Base-by-base conservation (phyloP, 2,113 vertebrate genomes). In the Nanorana parkeri region DNA sequence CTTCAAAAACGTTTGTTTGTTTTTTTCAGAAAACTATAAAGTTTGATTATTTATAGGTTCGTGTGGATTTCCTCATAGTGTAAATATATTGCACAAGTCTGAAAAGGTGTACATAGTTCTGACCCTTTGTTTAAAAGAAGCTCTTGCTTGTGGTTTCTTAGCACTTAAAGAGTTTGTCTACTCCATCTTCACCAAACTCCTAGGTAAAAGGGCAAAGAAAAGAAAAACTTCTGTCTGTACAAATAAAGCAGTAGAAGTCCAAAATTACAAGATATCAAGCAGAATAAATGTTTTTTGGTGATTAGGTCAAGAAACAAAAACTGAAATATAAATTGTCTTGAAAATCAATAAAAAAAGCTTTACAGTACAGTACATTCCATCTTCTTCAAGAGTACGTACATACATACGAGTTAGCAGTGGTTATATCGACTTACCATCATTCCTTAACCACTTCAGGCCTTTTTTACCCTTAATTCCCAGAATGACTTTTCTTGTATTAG, bases 81-180 rank as follows among this genome's bases (percentile, higher is more conserved):
- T n/a, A 26, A 17, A 80, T 80, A 51, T 69, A 54, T 36, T 10
- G 26, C 29, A n/a, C 52, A 63, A 21, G 17, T 41, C 56, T 51
- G 51, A 71, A 17, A 71, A 68, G 67, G 41, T 71, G 32, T 24
- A 19, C 11, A 71, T 24, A 67, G 78, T 24, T 69, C 51, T 63
- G 78, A 80, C 78, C 78, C 72, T 51, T 71, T 80, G 67, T 71
- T 71, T 80, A 17, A 63, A 72, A 71, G 67, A 17, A 71, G 24
- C 47, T n/a, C 21, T 61, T 21, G 17, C 21, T 17, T 60, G 32
- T 56, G 19, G 17, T 69, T 71, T 69, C 63, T 26, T 26, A 80
- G 78, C 67, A 71, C 55, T 71, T 80, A n/a, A n/a, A 26, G 17
- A 51, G 17, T 60, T 21, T 3, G 60, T 58, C 55, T 71, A 47